Evolutionary conservation across 2,113 vertebrate species (phyloP), one percentile per base, ranked within the genome.

Genomic region (Barbus barbus): DNA sequence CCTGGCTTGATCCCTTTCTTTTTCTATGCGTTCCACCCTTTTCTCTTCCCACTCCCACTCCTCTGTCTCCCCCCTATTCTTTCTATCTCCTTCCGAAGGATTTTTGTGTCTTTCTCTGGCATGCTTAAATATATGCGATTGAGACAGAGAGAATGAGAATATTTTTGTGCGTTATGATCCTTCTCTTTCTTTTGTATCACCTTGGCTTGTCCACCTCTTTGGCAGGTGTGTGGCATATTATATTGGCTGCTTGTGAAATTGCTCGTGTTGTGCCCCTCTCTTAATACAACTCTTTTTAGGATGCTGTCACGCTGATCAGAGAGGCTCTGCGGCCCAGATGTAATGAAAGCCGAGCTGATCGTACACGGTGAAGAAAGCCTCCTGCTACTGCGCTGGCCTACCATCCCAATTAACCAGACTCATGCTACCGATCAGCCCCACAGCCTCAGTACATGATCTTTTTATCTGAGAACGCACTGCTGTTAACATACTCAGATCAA

Each of bases 31-130:
- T 78, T 58, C 48, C 63, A 24, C 26, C 78, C 22, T 38, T 58
- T 63, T 73, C 22, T 80, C 76, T 75, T 74, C 82, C 75, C 20
- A 61, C 33, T 46, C 79, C 51, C 82, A 63, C 73, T 80, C 67
- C 69, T 86, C 85, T 48, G 72, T 81, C 72, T 26, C 78, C 28
- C 28, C n/a, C 26, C 26, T 20, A 63, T 69, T 69, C 79, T 74
- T 78, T 83, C 86, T 53, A 28, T 80, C 71, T 86, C 83, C 36
- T 84, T 86, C 87, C 80, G 28, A 80, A 69, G 69, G 60, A 51
- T 74, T 72, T 75, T 69, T 79, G 74, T 85, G 44, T 80, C 38
- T 78, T 41, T 33, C n/a, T 56, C 24, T 69, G 73, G 9, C 60
- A 72, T 20, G 28, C 24, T 67, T 76, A 56, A 61, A 65, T 72